Conservation (phyloP, 2,113 vertebrate genomes). For the Macrotis lagotis region DNA sequence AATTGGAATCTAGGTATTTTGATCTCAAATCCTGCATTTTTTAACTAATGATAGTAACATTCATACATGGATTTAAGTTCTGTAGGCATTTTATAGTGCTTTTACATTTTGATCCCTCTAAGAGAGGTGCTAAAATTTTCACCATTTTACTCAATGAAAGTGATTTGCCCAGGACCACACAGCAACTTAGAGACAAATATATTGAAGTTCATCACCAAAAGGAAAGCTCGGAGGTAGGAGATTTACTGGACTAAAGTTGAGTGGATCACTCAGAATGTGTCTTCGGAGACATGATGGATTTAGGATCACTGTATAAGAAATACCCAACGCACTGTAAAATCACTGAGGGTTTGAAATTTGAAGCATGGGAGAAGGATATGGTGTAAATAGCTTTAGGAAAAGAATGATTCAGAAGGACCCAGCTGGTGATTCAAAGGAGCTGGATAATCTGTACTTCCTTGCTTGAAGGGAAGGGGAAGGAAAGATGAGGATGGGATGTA, state of each 20-base stretch:
- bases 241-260: background rate
- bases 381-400: slow-evolving; percentile 43
- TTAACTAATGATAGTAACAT: background rate
- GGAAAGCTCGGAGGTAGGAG: background rate
- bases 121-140: background rate
- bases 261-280: background rate
- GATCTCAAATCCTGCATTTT: background rate
- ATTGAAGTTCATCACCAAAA: background rate
- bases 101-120: background rate
- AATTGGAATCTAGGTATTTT: background rate
- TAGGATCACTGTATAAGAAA: slow-evolving; percentile 1
- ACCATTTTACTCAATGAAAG: too few species aligned
- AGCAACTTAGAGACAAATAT: background rate
- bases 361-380: slow-evolving; percentile 26
- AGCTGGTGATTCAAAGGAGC: slow-evolving; percentile 51
- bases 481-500: background rate
- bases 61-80: background rate
- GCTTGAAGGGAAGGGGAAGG: background rate
- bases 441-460: slow-evolving; percentile 57
- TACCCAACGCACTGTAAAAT: background rate
- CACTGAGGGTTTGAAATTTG: background rate
- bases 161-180: background rate
- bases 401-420: slow-evolving; percentile 43
- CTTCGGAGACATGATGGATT: background rate
- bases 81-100: background rate